phyloP scores from a whole-genome alignment of 2,797 vertebrate species.

The Prionace glauca region DNA sequence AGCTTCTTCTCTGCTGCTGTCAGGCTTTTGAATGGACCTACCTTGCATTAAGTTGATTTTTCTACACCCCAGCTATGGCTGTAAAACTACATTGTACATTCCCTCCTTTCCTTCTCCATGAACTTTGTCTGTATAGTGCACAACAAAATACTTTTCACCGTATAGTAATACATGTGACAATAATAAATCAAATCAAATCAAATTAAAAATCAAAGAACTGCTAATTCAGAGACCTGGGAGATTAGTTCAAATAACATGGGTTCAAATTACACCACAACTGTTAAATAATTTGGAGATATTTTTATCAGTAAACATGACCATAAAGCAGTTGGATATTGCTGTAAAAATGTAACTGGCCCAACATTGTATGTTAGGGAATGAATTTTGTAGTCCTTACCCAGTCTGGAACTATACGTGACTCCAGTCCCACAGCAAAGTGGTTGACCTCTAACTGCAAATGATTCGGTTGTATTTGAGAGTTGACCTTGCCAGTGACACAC shows the following conservation, averaged over 20 bases:
- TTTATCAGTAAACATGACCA: not conserved
- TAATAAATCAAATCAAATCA: too few species aligned
- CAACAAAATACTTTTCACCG: too few species aligned
- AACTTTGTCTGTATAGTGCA: too few species aligned
- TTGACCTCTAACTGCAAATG: not conserved
- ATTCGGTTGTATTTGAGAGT: not conserved
- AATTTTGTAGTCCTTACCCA: not conserved
- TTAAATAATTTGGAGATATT: not conserved
- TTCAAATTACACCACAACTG: not conserved
- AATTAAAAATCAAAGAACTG: too few species aligned
- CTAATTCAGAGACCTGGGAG: not conserved
- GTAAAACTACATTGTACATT: too few species aligned
- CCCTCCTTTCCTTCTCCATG: too few species aligned
- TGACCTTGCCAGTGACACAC: not conserved
- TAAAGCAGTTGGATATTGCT: not conserved
- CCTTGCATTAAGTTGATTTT: too few species aligned
- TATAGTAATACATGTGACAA: too few species aligned
- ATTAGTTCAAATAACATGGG: not conserved
- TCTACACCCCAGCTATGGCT: too few species aligned
- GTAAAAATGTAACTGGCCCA: not conserved
- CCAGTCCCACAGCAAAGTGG: not conserved
- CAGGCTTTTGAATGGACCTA: too few species aligned
- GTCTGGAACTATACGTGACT: not conserved
- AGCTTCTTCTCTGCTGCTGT: too few species aligned
- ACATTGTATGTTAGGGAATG: not conserved